Evolutionary conservation across 2,113 vertebrate genomes (phyloP).

Genomic region (Calyptommatus sinebrachiatus): DNA sequence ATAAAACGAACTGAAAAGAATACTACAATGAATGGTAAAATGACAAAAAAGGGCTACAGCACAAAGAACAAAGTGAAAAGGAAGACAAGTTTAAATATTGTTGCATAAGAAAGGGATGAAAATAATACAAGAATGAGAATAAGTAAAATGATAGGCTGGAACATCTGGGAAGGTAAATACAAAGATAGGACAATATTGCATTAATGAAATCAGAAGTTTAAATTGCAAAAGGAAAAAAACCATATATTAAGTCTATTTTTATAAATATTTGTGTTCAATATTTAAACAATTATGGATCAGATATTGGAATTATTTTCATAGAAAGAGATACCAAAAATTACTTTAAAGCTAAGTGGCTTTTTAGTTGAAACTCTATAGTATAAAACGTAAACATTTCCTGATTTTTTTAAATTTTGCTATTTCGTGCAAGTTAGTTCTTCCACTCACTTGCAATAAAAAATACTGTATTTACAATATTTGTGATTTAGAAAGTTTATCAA

Average conservation of each 20-base stretch:
- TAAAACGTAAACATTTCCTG: too few relatives aligned
- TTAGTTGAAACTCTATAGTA: neutral
- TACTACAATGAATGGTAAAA: constrained; percentile 76
- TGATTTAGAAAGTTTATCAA: too few relatives aligned
- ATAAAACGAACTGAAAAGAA: constrained; percentile 83
- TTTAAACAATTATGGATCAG: constrained; percentile 8
- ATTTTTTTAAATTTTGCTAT: too few relatives aligned
- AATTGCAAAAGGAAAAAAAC: constrained; percentile 33
- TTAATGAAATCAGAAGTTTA: constrained; percentile 67
- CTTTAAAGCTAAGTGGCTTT: constrained; percentile 36
- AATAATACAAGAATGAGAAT: constrained; percentile 99
- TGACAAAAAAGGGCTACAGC: constrained; percentile 81
- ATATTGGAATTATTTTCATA: neutral
- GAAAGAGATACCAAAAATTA: constrained; percentile 30
- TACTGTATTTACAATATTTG: too few relatives aligned
- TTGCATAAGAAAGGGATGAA: constrained; percentile 97
- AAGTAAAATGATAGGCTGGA: constrained; percentile 99
- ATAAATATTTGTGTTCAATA: constrained; percentile 36
- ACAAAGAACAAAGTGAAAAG: constrained; percentile 97
- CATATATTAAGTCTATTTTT: constrained; percentile 39
- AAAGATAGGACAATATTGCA: constrained; percentile 72
- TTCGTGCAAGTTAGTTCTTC: too few relatives aligned
- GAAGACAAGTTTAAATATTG: constrained; percentile 99
- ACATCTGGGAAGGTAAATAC: constrained; percentile 89
- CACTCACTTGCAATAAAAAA: too few relatives aligned